Evolutionary conservation across 2,113 vertebrate genomes (phyloP).

Genomic region (Anhinga anhinga): DNA sequence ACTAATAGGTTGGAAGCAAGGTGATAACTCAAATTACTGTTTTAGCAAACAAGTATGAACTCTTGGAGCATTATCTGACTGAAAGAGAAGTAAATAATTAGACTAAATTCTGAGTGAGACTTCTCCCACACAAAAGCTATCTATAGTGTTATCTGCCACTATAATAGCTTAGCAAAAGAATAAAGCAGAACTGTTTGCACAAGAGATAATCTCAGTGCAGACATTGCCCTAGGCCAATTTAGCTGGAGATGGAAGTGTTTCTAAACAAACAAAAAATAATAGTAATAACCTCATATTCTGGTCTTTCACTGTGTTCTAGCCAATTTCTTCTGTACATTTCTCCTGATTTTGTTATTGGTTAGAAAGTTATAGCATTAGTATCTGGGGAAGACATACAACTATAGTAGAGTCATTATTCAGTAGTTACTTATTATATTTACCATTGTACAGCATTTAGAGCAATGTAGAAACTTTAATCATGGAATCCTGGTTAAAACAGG

Average conservation of each 20-base stretch:
- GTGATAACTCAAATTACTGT: background rate
- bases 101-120: background rate
- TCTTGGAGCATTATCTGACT: background rate
- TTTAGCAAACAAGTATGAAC: background rate
- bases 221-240: background rate
- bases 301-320: background rate
- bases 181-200: background rate
- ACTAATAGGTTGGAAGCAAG: background rate
- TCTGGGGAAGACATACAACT: background rate
- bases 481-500: background rate
- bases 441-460: background rate
- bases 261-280: background rate
- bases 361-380: rapidly evolving
- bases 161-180: background rate
- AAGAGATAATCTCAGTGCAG: background rate
- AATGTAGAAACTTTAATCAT: background rate
- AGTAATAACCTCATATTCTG: background rate
- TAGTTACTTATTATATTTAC: background rate
- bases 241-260: background rate
- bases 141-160: background rate
- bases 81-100: constrained; percentile 14
- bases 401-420: background rate
- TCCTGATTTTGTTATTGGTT: background rate
- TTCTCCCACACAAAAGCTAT: background rate
- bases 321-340: background rate